Evolutionary conservation across 2,888 invertebrate species (phyloP), one percentile per base, ranked within the genome.

Genomic region (Mimachlamys varia): DNA sequence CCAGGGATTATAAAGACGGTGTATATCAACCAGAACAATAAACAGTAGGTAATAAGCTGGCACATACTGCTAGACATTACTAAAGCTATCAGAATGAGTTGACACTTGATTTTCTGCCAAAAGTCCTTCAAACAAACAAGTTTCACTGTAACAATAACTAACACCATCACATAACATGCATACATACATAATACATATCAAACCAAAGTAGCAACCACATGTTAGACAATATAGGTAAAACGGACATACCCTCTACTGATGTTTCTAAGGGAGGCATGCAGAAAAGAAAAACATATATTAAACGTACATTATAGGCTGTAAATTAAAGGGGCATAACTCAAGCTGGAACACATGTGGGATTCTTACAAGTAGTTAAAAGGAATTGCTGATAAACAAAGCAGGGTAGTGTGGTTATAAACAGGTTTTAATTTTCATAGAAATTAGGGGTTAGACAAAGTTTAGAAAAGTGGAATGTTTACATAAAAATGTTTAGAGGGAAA

Each of bases 241-340:
- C 89, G 49, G 88, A 93, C 92, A 88, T 93, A 93, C 92, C 92
- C 91, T 93, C 92, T 49, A 90, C 76, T 55, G 88, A 90, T 89
- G 92, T 90, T 91, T 92, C 93, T 93, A 92, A 90, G 89, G 92
- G 92, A 89, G 49, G 91, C 93, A 93, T 92, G 93, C 92, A 92
- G 92, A 92, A 92, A 93, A 90, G 92, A 93, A 91, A 91, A 90
- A 93, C 90, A 92, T 33, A 76, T 76, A 76, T 76, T 76, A 76
- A 27, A 76, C n/a, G n/a, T n/a, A 76, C 27, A 76, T 76, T 76
- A 27, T 33, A 76, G 33, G 33, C 15, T 27, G 12, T 76, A 5
- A n/a, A n/a, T n/a, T n/a, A n/a, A 76, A 27, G 76, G 76, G 76
- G 7, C 33, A 33, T 15, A 27, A 76, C 27, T 76, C 22, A 76